Conservation (phyloP, 2,113 vertebrate genomes). For the Micronisus gabar region DNA sequence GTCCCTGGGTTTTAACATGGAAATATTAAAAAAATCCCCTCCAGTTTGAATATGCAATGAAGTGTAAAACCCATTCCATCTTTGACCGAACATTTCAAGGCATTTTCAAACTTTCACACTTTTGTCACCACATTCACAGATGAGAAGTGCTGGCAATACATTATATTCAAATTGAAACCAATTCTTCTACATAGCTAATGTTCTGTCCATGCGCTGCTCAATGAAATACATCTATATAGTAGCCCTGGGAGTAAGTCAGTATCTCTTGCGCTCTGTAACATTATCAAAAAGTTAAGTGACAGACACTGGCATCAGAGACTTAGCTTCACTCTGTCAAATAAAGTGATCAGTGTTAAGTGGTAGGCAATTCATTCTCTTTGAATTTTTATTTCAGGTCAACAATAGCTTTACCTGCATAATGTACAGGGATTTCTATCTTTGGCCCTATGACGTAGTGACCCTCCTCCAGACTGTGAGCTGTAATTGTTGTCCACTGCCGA, state of each 20-base stretch:
- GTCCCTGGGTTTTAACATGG: neutral
- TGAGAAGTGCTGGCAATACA: neutral
- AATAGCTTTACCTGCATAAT: conserved; percentile 90
- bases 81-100: neutral
- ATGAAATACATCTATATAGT: neutral
- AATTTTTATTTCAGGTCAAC: neutral
- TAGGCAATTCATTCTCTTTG: neutral
- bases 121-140: neutral
- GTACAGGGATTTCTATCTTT: conserved; percentile 99
- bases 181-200: neutral
- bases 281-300: neutral
- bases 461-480: conserved; percentile 97
- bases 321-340: neutral
- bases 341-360: neutral
- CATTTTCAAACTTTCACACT: neutral
- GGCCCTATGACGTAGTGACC: conserved; percentile 99
- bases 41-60: neutral
- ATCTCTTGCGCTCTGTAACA: neutral
- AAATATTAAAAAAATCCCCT: neutral
- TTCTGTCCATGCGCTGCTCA: neutral
- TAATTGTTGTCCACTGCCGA: conserved; percentile 98
- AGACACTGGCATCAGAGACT: neutral
- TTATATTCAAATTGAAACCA: neutral
- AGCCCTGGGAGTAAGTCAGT: neutral
- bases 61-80: neutral